Conservation (phyloP, 2,113 vertebrate species). For the Morphnarchus princeps region DNA sequence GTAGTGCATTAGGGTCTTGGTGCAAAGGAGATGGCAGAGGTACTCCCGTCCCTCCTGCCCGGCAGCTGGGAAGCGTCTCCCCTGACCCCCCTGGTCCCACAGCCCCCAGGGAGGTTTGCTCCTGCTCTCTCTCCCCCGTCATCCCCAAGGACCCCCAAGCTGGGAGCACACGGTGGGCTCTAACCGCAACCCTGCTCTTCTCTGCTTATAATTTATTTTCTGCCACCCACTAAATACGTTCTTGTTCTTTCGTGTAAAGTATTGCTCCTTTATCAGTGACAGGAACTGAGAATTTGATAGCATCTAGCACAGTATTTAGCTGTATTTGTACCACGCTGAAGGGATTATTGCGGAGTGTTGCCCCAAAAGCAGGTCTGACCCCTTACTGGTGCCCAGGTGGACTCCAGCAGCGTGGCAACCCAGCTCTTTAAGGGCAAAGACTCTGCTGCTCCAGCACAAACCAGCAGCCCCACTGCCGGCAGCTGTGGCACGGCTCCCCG, state of each 20-base stretch:
- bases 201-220: neutral
- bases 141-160: accelerated
- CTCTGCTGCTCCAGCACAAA: neutral
- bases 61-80: neutral
- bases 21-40: neutral
- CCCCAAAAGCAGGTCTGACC: neutral
- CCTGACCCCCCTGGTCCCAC: accelerated
- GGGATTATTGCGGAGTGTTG: neutral
- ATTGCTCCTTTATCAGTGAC: neutral
- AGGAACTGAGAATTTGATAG: neutral
- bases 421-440: neutral
- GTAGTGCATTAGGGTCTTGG: neutral
- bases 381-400: neutral
- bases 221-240: neutral
- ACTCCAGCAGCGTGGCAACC: neutral
- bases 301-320: accelerated
- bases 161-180: neutral
- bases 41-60: accelerated
- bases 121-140: neutral
- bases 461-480: neutral
- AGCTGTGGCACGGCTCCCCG: neutral
- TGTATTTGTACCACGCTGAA: neutral
- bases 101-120: neutral
- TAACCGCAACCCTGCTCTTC: neutral
- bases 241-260: neutral